Conservation (phyloP, 2,888 invertebrate species). For the Loripinus fragilis region DNA sequence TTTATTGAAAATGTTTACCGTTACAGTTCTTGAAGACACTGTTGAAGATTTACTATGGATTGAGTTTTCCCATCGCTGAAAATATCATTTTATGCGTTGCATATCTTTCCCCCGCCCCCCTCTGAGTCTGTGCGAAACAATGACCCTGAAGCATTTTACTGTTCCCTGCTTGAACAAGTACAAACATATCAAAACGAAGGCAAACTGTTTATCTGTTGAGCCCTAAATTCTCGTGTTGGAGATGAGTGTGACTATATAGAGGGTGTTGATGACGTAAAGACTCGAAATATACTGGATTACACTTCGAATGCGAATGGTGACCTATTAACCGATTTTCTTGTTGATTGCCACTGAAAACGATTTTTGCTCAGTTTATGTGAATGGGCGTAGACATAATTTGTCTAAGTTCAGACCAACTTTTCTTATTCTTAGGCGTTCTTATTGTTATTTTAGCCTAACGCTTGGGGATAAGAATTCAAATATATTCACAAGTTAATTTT, state of each 20-base stretch:
- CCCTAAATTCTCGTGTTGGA: not conserved
- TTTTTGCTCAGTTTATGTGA: too few species aligned
- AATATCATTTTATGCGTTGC: not conserved
- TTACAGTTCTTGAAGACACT: not conserved
- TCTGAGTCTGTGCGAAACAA: not conserved
- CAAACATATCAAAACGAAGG: not conserved
- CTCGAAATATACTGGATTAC: not conserved
- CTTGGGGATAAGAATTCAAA: too few species aligned
- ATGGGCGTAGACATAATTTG: too few species aligned
- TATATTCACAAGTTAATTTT: too few species aligned
- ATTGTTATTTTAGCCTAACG: too few species aligned
- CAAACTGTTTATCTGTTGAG: not conserved
- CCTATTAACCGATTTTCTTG: not conserved
- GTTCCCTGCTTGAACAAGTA: not conserved
- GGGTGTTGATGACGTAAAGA: not conserved
- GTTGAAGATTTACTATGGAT: not conserved
- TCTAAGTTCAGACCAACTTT: too few species aligned
- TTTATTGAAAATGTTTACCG: not conserved
- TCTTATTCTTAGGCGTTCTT: too few species aligned
- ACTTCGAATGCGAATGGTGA: not conserved
- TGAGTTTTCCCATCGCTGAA: not conserved
- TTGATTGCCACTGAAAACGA: too few species aligned
- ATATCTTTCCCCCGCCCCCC: constrained; percentile 5
- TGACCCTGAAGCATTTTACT: not conserved
- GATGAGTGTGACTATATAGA: not conserved